Evolutionary conservation across 2,888 invertebrate genomes (phyloP).

Genomic region (Malacosoma neustria): DNA sequence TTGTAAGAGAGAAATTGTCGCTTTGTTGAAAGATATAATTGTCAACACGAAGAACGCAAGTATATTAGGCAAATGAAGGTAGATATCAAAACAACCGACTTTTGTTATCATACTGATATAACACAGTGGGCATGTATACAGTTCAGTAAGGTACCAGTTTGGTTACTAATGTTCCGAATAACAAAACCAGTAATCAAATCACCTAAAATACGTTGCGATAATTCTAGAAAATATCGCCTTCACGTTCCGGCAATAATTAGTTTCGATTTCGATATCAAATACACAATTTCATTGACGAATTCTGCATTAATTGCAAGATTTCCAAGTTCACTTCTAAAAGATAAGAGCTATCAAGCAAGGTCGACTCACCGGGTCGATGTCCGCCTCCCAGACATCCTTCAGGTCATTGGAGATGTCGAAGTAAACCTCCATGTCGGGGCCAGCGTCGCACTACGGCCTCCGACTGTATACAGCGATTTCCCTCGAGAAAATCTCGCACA

Average conservation of each 20-base stretch:
- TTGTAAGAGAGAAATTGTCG: no score
- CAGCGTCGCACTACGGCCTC: slow-evolving; percentile 44
- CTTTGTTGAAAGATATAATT: no score
- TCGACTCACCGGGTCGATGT: slow-evolving; percentile 87
- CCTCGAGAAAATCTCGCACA: slow-evolving; percentile 42
- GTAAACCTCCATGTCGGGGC: slow-evolving; percentile 80
- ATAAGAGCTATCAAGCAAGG: slow-evolving; percentile 51
- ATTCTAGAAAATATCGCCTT: not conserved
- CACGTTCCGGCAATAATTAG: not conserved
- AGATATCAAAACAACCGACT: slow-evolving; percentile 37
- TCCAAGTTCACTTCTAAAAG: slow-evolving; percentile 15
- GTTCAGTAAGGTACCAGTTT: no score
- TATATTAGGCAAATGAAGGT: slow-evolving; percentile 29
- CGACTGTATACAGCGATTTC: slow-evolving; percentile 42
- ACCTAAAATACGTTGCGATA: not conserved
- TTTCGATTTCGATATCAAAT: not conserved
- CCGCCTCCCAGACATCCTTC: slow-evolving; percentile 88
- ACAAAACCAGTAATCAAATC: not conserved
- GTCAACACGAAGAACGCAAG: no score
- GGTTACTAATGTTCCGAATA: not conserved
- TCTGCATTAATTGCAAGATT: slow-evolving; percentile 12
- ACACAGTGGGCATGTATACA: no score
- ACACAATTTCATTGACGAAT: not conserved
- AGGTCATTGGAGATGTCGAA: slow-evolving; percentile 84
- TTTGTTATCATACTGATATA: slow-evolving; percentile 17